These are phyloP conservation scores for Anser cygnoides DNA, from an alignment of 2,113 vertebrate species.

Conservation along the genomic window DNA sequence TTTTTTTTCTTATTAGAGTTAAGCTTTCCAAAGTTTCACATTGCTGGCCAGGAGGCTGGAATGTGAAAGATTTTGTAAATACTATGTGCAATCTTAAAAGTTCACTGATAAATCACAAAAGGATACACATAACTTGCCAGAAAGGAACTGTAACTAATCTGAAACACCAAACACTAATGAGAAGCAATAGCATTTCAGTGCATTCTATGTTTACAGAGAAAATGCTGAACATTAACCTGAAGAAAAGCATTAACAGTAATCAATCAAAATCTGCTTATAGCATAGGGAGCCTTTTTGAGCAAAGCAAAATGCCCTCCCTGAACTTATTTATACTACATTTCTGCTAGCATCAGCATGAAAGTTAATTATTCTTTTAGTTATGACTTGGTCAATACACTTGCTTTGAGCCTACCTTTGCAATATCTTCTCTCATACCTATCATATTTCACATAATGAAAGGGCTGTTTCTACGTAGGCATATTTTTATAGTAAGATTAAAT, in stretches of 20 bases:
- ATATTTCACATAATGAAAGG: not conserved
- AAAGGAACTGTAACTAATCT: not conserved
- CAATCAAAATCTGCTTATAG: not conserved
- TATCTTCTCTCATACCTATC: not conserved
- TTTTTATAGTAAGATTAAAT: not conserved
- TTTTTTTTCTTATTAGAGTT: not conserved
- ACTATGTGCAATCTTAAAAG: not conserved
- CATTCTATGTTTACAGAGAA: not conserved
- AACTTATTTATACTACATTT: not conserved
- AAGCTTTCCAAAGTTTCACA: not conserved
- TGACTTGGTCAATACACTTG: not conserved
- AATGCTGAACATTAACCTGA: not conserved
- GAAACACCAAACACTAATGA: not conserved
- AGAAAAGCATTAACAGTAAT: not conserved
- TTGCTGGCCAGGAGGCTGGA: not conserved
- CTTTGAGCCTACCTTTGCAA: not conserved
- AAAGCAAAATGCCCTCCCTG: not conserved
- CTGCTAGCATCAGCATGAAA: not conserved
- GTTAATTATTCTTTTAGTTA: not conserved
- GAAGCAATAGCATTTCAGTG: not conserved
- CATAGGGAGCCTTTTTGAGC: not conserved
- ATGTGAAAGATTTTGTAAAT: not conserved
- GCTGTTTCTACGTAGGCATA: not conserved
- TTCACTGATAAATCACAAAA: not conserved
- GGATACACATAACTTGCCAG: not conserved